Base-by-base conservation (phyloP, 2,113 vertebrate genomes). In the Galeopterus variegatus region DNA sequence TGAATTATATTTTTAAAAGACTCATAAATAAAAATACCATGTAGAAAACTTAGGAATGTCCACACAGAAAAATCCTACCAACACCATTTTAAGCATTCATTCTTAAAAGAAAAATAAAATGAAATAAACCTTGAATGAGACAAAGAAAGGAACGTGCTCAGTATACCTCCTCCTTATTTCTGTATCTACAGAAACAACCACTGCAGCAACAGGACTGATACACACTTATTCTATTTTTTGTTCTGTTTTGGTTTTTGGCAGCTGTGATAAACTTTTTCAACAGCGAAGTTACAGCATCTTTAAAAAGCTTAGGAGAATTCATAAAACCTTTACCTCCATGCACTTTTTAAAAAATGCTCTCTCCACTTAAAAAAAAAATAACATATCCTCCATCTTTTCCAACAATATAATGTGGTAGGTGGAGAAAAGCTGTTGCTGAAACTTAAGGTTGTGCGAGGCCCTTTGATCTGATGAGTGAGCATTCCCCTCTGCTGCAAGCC, bases 391-490 rank as follows among this genome's bases (percentile, higher is more conserved):
- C 89, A 82, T 70, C 81, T 97, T 96, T 94, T 95, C 94, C 95
- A 98, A 97, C 96, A 97, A 97, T 95, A 72, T 90, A 80, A 75
- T 8, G 58, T 45, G n/a, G 48, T 94, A 9, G 45, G 67, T 23
- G 24, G 33, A 17, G 28, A 56, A 21, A 33, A 72, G 92, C 97
- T 91, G 76, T 89, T 94, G 82, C 97, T 97, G 95, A 98, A 98
- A 98, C 96, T 98, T 98, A 96, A 98, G 98, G 98, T 98, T 99
- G 98, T 98, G 97, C 69, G 76, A 98, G 97, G 98, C 83, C 97
- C 99, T 99, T 99, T 99, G 99, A 99, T 99, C 99, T 99, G 99
- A 99, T 99, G 99, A 99, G 98, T 98, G 99, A 99, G 98, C 98
- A 98, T 98, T 98, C 98, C 98, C 98, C 98, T 99, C 98, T 99